Percentiles rank a stretch among this genome's conserved stretches.
phyloP scores from a whole-genome alignment of 2,888 invertebrate species.

The Thymelicus acteon region DNA sequence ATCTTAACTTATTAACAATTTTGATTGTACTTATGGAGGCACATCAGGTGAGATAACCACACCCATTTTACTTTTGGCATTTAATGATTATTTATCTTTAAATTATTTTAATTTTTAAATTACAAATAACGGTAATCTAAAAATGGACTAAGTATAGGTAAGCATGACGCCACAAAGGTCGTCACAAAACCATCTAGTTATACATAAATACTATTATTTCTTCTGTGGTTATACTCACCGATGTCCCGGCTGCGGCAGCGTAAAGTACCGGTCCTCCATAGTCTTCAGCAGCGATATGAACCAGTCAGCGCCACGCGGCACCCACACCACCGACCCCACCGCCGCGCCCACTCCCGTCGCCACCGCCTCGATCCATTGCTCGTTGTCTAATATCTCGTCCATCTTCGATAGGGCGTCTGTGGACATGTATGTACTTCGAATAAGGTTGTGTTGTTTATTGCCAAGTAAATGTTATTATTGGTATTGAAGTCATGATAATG shows the following conservation, averaged over 20 bases:
- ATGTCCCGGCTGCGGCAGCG: constrained; percentile 93
- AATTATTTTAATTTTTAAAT: no score
- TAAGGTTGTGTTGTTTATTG: neutral
- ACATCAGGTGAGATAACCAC: no score
- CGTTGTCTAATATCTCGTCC: constrained; percentile 91
- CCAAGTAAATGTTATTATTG: no score
- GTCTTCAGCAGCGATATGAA: constrained; percentile 94
- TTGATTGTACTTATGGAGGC: no score
- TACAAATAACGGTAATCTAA: no score
- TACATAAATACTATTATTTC: no score
- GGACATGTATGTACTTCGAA: constrained; percentile 41
- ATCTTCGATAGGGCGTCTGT: constrained; percentile 95
- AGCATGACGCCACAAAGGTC: no score
- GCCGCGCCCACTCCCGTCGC: constrained; percentile 65
- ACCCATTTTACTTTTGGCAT: no score
- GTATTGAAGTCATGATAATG: no score
- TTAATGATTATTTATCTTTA: no score
- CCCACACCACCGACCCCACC: constrained; percentile 88
- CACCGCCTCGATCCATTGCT: constrained; percentile 89
- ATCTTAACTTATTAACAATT: no score
- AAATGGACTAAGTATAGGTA: no score
- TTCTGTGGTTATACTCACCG: constrained; percentile 72
- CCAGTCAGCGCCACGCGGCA: constrained; percentile 95
- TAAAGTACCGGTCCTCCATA: constrained; percentile 93
- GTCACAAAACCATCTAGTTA: neutral